Base-by-base conservation (phyloP, 2,888 invertebrate species). In the Carcina quercana region DNA sequence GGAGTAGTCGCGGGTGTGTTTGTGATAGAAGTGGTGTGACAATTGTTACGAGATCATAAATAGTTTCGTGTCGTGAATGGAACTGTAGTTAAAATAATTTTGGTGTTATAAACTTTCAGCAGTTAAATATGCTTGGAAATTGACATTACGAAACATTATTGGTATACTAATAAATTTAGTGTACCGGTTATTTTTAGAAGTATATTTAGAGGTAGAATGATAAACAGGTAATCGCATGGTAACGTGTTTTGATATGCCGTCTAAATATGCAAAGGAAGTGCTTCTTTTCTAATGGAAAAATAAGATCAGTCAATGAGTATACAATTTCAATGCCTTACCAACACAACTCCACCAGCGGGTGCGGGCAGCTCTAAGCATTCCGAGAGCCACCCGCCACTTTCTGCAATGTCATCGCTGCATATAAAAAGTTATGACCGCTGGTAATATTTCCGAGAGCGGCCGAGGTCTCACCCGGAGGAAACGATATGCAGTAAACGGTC, bases 401-500 rank as follows among this genome's bases (percentile, higher is more conserved):
- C 70, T 78, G 83, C 82, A 74, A 73, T 80, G 82, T 82, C 83
- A 82, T 80, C 82, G 73, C 61, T 76, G 79, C 78, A 80, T 82
- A 83, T 83, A 83, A 83, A 83, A 83, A 82, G 82, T 83, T 83
- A 83, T 83, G 82, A 76, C 74, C 82, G 56, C 67, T 63, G 82
- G 71, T 68, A 76, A 83, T 83, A 83, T 83, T 83, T 79, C 66
- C 62, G 63, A 70, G 63, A 70, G 66, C 59, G 59, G 52, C 67
- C 60, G 53, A 53, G 45, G 52, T 51, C 53, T 57, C 58, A 53
- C 45, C 28, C 55, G 58, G 64, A 76, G 78, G 73, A 83, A 82
- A 79, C 83, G 82, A 82, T 82, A 82, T 82, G 83, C 83, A 82
- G 82, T 83, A 83, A 83, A 83, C 78, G 79, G 62, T 51, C 79